Base-by-base conservation (phyloP, 2,888 invertebrate species). In the Stenurella melanura region DNA sequence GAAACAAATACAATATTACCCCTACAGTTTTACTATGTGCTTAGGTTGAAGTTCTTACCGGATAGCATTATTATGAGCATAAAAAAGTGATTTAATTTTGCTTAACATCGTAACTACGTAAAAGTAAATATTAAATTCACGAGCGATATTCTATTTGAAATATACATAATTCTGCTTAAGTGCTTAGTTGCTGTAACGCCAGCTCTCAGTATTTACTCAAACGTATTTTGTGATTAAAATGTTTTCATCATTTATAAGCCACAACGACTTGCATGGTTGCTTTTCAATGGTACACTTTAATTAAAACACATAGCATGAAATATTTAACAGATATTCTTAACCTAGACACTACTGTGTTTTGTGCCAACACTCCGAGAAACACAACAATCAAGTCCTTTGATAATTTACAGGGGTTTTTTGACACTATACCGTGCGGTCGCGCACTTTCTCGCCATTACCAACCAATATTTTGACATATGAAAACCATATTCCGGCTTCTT, bases 261-360 rank as follows among this genome's bases (percentile, higher is more conserved):
- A 42, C 64, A 64, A 18, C 61, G 18, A 64, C 21, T 2, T 18
- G 19, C 64, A 42, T 64, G 64, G 64, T 64, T 64, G 42, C 64
- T 15, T 42, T 18, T 21, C 38, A 64, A 64, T 64, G 42, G 42
- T 6, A 15, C 18, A 38, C 19, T 42, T 64, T 42, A 64, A 64
- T 64, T 64, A 64, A 64, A 64, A 64, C 64, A 64, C 64, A 42
- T 64, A 15, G 42, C 18, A 42, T 64, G 64, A 64, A 64, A 64
- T 42, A 15, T 42, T 64, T 64, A 64, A 38, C 42, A 38, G 64
- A 64, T 42, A 42, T 42, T 42, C 64, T 64, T 64, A 64, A 64
- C 64, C 64, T 50, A 34, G 6, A 34, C 30, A 34, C 30, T 34
- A 34, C 30, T 34, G 26, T 34, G 30, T 34, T 57, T 17, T 61